Evolutionary conservation across 2,797 vertebrate species (phyloP).

Genomic region (Clarias pachynema): DNA sequence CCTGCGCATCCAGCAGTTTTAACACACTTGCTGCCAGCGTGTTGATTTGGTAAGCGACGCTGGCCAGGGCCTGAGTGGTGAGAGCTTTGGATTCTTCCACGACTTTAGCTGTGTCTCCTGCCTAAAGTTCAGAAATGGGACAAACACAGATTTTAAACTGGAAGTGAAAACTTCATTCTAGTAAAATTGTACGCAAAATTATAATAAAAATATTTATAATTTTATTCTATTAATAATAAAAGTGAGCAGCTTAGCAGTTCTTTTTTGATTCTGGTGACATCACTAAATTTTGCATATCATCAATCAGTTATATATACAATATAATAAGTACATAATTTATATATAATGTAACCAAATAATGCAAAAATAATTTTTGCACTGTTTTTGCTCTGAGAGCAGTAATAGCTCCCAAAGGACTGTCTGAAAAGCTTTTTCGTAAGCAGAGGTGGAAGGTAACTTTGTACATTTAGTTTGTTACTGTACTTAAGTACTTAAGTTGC

Average conservation of each 20-base stretch:
- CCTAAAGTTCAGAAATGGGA: slow-evolving; percentile 64
- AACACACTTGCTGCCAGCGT: slow-evolving; percentile 78
- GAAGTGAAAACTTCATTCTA: background rate
- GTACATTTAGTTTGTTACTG: too few relatives aligned
- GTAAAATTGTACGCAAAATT: background rate
- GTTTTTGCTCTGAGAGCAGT: too few relatives aligned
- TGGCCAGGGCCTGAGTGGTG: slow-evolving; percentile 88
- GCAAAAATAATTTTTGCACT: too few relatives aligned
- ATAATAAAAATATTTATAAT: background rate
- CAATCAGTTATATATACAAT: background rate
- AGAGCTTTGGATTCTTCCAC: slow-evolving; percentile 87
- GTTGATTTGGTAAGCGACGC: slow-evolving; percentile 88
- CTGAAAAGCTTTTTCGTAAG: too few relatives aligned
- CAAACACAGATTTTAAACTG: background rate
- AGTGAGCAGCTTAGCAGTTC: background rate
- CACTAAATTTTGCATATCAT: background rate
- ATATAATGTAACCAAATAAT: too few relatives aligned
- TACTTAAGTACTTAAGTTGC: too few relatives aligned
- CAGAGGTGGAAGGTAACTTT: too few relatives aligned
- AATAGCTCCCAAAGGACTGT: too few relatives aligned
- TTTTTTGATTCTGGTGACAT: background rate
- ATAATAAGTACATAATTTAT: too few relatives aligned
- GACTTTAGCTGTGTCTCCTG: slow-evolving; percentile 78
- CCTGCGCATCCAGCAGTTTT: slow-evolving; percentile 83
- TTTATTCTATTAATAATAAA: background rate